Percentiles rank a stretch among this genome's conserved stretches.
phyloP scores from a whole-genome alignment of 2,797 vertebrate species.

The Falco concolor region DNA sequence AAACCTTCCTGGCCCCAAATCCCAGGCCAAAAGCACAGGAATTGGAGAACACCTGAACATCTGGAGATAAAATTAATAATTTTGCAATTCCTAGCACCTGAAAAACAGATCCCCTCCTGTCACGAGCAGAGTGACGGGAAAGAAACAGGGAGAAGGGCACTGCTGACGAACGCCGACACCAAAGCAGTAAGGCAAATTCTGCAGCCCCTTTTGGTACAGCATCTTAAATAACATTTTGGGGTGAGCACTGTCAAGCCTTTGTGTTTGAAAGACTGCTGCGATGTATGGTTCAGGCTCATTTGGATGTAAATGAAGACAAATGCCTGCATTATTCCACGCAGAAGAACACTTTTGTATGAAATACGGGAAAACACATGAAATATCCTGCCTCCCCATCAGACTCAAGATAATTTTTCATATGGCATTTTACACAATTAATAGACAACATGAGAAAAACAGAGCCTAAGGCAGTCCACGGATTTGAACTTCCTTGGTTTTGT shows the following conservation, averaged over 20 bases:
- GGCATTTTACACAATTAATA: background rate
- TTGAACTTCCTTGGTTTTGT: background rate
- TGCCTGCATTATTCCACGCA: fast-evolving
- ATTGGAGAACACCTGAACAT: fast-evolving
- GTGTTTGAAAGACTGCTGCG: fast-evolving
- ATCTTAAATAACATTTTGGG: background rate
- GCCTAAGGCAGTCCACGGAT: fast-evolving
- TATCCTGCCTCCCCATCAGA: fast-evolving
- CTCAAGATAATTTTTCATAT: fast-evolving
- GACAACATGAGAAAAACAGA: background rate
- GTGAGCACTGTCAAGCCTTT: fast-evolving
- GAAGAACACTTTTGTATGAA: background rate
- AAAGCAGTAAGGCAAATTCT: background rate
- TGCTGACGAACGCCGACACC: background rate
- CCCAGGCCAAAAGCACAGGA: background rate
- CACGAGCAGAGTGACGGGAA: fast-evolving
- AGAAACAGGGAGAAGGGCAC: fast-evolving
- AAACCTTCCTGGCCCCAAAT: background rate
- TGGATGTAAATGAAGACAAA: background rate
- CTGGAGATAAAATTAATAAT: background rate
- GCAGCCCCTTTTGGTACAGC: too few relatives aligned
- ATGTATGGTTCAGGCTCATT: background rate
- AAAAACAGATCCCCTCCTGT: background rate
- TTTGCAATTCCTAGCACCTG: background rate
- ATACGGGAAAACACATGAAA: fast-evolving